A percentile compares a stretch with the other conserved stretches of the same genome.
Evolutionary conservation across 2,113 vertebrate species (phyloP).

Genomic region (Nerophis lumbriciformis): DNA sequence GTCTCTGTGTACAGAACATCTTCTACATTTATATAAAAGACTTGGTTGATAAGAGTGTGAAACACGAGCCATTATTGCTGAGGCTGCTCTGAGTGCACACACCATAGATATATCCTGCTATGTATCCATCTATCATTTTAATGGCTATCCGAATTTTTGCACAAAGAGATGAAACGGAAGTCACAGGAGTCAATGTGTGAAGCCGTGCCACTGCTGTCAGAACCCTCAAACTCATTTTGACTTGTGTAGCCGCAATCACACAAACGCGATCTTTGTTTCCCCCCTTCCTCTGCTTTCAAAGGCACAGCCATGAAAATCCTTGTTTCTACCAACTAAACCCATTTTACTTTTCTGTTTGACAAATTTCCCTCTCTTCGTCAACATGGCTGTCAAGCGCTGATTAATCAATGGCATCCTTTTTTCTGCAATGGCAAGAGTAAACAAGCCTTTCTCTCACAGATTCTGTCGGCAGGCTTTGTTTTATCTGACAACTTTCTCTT

Average conservation of each 20-base stretch:
- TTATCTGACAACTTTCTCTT: constrained; percentile 56
- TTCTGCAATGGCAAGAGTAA: constrained; percentile 37
- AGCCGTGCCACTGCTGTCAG: constrained; percentile 36
- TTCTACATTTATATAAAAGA: constrained; percentile 1
- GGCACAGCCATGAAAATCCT: constrained; percentile 19
- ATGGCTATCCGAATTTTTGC: constrained; percentile 21
- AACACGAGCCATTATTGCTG: constrained; percentile 21
- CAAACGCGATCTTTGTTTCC: constrained; percentile 2
- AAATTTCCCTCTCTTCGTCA: constrained; percentile 17
- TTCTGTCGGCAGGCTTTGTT: constrained; percentile 43
- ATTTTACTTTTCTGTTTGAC: constrained; percentile 23
- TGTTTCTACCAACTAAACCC: constrained; percentile 11
- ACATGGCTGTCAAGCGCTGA: constrained; percentile 40
- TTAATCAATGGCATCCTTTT: constrained; percentile 46
- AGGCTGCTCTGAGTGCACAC: constrained; percentile 12
- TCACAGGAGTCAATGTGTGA: constrained; percentile 25
- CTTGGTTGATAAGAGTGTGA: constrained; percentile 4
- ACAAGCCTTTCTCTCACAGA: constrained; percentile 28
- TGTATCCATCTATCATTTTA: constrained; percentile 9
- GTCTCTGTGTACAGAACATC: background rate
- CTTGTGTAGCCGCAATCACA: constrained; percentile 23
- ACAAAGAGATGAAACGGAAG: constrained; percentile 25
- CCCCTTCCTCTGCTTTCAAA: constrained; percentile 11
- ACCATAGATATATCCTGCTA: constrained; percentile 9
- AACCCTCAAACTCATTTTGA: constrained; percentile 24